Percentiles rank a stretch among this genome's conserved stretches.
phyloP scores from a whole-genome alignment of 1,140 invertebrate genomes.

The Papilio machaon region DNA sequence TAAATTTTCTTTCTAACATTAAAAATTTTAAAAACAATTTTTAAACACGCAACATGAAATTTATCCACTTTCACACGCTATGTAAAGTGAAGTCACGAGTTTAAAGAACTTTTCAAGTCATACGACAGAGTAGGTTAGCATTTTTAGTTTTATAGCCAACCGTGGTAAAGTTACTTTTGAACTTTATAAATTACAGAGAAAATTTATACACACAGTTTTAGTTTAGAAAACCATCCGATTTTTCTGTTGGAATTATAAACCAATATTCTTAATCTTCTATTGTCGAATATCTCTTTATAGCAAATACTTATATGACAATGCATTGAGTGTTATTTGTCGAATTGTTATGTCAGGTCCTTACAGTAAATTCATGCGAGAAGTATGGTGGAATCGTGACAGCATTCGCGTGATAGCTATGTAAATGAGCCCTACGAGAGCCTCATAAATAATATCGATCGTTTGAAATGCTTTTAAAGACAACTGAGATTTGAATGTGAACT shows the following conservation, averaged over 20 bases:
- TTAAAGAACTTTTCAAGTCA: neutral
- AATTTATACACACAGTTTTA: neutral
- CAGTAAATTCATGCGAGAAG: neutral
- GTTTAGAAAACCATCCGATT: neutral
- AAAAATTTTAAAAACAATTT: too few species aligned
- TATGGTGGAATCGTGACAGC: constrained; percentile 17
- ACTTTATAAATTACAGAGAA: constrained; percentile 13
- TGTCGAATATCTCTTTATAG: too few species aligned
- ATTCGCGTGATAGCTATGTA: constrained; percentile 12
- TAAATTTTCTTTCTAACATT: too few species aligned
- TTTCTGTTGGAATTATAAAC: too few species aligned
- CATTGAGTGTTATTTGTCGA: neutral
- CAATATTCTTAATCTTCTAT: too few species aligned
- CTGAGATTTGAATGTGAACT: neutral
- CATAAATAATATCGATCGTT: constrained; percentile 4
- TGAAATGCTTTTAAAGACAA: constrained; percentile 2
- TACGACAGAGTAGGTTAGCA: neutral
- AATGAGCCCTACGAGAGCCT: constrained; percentile 2
- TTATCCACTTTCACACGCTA: neutral
- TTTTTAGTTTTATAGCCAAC: constrained; percentile 20
- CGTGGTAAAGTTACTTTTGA: constrained; percentile 3
- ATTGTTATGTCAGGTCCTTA: constrained; percentile 1
- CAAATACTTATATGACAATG: neutral
- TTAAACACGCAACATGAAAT: neutral
- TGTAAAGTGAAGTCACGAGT: neutral